phyloP scores from a whole-genome alignment of 1,140 invertebrate species.

The Solenopsis invicta region DNA sequence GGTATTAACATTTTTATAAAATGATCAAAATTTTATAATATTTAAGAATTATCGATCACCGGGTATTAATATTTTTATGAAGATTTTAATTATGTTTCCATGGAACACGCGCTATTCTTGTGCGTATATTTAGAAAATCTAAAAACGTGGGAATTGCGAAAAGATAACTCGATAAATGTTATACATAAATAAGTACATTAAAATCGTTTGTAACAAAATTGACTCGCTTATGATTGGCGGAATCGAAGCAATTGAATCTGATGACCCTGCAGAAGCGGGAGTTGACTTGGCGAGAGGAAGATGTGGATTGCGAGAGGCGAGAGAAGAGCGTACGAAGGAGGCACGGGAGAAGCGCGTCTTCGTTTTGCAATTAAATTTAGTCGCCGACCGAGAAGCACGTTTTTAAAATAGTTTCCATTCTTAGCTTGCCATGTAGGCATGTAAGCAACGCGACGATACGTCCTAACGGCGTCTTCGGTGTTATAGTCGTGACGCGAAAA shows the following conservation, averaged over 20 bases:
- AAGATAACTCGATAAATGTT: background rate
- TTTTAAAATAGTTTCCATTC: conserved; percentile 77
- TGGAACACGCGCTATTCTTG: background rate
- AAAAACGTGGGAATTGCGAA: background rate
- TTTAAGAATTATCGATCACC: conserved; percentile 18
- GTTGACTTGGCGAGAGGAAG: conserved; percentile 8
- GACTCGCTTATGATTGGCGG: background rate
- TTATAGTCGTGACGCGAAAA: conserved; percentile 33
- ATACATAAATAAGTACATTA: background rate
- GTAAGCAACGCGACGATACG: conserved; percentile 69
- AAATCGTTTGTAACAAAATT: conserved; percentile 21
- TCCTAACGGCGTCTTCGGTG: conserved; percentile 28
- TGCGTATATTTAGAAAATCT: background rate
- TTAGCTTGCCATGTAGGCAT: conserved; percentile 73
- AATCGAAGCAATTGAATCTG: conserved; percentile 24
- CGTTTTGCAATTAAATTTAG: conserved; percentile 79
- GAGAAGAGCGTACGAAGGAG: conserved; percentile 6
- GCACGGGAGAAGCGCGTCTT: conserved; percentile 38
- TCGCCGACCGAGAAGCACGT: conserved; percentile 73
- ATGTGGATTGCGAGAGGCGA: conserved; percentile 38
- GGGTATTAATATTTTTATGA: background rate
- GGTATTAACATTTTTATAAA: background rate
- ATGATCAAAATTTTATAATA: background rate
- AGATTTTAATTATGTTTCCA: background rate
- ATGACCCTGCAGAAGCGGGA: background rate